Conservation (phyloP, 2,888 invertebrate species). For the Theretra japonica region DNA sequence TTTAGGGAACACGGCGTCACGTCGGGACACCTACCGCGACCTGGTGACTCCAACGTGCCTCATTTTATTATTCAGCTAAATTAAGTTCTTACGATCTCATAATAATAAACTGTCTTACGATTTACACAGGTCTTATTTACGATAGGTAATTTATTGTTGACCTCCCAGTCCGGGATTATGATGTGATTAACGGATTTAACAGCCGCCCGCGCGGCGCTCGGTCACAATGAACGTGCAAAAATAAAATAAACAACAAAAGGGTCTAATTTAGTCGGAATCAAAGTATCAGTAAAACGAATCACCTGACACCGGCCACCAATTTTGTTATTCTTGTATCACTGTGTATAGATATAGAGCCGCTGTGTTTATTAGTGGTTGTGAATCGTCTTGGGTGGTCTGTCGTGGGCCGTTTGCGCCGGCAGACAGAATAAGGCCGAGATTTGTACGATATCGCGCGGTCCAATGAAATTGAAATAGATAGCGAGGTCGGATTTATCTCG, state of each 20-base stretch:
- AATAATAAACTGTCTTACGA: constrained; percentile 57
- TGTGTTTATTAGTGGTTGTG: constrained; percentile 75
- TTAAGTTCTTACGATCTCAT: constrained; percentile 64
- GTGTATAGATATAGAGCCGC: constrained; percentile 71
- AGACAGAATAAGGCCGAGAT: constrained; percentile 78
- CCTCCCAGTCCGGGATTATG: constrained; percentile 50
- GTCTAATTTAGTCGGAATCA: constrained; percentile 26
- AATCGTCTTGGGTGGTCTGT: constrained; percentile 76
- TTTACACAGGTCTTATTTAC: constrained; percentile 66
- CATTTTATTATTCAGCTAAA: constrained; percentile 68
- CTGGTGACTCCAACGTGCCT: constrained; percentile 54
- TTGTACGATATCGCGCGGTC: constrained; percentile 77
- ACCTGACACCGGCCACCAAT: constrained; percentile 57
- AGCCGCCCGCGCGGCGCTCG: constrained; percentile 46
- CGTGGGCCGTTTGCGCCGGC: constrained; percentile 61
- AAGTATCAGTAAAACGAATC: constrained; percentile 54
- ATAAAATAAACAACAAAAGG: constrained; percentile 39
- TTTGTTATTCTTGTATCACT: constrained; percentile 67
- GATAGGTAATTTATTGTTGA: constrained; percentile 63
- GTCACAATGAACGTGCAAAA: constrained; percentile 50
- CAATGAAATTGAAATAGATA: constrained; percentile 80
- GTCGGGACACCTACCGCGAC: constrained; percentile 51
- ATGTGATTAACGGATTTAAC: constrained; percentile 65
- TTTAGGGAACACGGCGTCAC: constrained; percentile 43
- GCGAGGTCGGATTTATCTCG: constrained; percentile 70